Base-by-base conservation (phyloP, 2,888 invertebrate species). In the Cabera pusaria region DNA sequence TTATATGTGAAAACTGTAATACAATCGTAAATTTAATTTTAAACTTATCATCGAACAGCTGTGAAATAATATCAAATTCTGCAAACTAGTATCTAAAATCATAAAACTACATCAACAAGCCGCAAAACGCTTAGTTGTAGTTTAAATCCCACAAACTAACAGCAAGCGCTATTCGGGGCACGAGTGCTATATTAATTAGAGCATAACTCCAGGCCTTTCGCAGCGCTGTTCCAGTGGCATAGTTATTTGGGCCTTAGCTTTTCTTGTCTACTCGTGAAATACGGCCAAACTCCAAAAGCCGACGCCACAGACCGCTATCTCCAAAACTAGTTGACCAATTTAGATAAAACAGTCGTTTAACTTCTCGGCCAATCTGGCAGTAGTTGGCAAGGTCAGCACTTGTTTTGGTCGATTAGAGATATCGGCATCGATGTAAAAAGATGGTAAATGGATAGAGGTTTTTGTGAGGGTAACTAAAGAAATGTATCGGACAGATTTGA, bases 341-440 rank as follows among this genome's bases (percentile, higher is more conserved):
- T 41, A 49, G 49, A 49, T 49, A 46, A 46, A 49, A 41, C 41
- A 31, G 34, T 44, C 35, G 41, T 49, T 49, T 38, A 49, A 49
- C 49, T 49, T 49, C 37, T 23, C 32, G 25, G 19, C 29, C 29
- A 29, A 40, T 40, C 40, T 40, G 40, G 34, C 34, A 28, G 29
- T 27, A 20, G 28, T 35, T 34, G 24, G 21, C 18, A 31, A 31
- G 25, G 29, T 25, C 40, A 11, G 16, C 14, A 14, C 20, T 21
- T 26, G 41, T 35, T 41, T 35, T 25, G 25, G 20, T 18, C 25
- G 25, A 34, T 40, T 29, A 35, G 25, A 14, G 14, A 2, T 14
- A 14, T 14, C 14, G 14, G 4, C 4, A 14, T 14, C n/a, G n/a
- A n/a, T n/a, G n/a, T n/a, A n/a, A n/a, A n/a, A n/a, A n/a, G n/a